Evolutionary conservation across 2,797 vertebrate genomes (phyloP).

Genomic region (Pyrrhura leucotis): DNA sequence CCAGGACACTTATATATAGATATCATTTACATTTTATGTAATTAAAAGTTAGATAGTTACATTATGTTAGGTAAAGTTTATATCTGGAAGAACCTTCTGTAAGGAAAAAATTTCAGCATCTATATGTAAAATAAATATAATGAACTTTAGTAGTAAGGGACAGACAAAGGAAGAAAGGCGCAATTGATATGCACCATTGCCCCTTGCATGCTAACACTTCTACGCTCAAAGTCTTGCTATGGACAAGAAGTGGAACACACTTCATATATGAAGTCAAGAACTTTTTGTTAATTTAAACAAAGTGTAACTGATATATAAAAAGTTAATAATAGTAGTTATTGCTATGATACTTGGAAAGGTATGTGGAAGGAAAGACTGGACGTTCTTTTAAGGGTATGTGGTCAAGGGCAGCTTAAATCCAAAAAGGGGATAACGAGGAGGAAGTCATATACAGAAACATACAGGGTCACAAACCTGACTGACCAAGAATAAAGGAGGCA

Average conservation of each 20-base stretch:
- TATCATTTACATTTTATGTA: not conserved
- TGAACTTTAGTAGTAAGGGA: not conserved
- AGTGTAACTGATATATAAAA: not conserved
- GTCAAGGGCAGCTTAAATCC: not conserved
- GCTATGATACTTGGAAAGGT: not conserved
- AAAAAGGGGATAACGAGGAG: not conserved
- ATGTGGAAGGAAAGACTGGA: accelerated
- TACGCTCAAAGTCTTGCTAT: not conserved
- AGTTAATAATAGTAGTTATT: not conserved
- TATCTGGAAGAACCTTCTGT: not conserved
- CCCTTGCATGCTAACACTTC: not conserved
- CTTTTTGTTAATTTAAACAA: not conserved
- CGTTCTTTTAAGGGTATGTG: not conserved
- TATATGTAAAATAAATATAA: not conserved
- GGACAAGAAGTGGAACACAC: not conserved
- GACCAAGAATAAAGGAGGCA: not conserved
- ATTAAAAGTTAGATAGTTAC: not conserved
- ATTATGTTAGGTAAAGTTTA: not conserved
- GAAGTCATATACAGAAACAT: not conserved
- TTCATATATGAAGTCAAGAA: not conserved
- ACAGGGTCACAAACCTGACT: not conserved
- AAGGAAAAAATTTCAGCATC: not conserved
- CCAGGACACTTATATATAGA: not conserved
- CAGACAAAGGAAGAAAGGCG: not conserved
- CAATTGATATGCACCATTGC: not conserved